These are phyloP conservation scores for Aproaerema taeniolella DNA, from an alignment of 2,888 invertebrate species.

Conservation along the genomic window DNA sequence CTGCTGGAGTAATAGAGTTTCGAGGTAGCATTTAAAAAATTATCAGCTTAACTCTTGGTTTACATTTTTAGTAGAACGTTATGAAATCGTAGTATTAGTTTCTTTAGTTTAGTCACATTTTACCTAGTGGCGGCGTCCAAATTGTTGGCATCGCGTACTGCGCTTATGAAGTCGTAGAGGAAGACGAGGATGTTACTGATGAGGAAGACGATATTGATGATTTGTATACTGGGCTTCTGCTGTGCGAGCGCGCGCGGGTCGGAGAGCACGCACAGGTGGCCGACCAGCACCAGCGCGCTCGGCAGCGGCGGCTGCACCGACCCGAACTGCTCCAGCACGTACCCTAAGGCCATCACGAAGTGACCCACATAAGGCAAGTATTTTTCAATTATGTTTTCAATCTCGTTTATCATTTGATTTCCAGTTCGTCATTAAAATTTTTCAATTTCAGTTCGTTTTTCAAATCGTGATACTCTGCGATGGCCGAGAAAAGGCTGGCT, in stretches of 20 bases:
- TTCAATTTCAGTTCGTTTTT: constrained; percentile 15
- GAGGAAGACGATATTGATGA: constrained; percentile 47
- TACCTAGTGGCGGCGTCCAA: too few species aligned
- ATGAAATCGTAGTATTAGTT: too few species aligned
- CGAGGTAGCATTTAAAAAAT: too few species aligned
- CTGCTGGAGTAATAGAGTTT: background rate
- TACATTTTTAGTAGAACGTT: too few species aligned
- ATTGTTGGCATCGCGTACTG: too few species aligned
- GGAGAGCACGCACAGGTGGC: constrained; percentile 48
- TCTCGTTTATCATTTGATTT: constrained; percentile 12
- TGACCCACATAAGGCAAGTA: constrained; percentile 55
- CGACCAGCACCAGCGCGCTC: constrained; percentile 52
- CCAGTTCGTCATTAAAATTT: constrained; percentile 8
- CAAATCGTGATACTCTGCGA: constrained; percentile 37
- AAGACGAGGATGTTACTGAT: constrained; percentile 48
- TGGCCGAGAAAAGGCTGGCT: constrained; percentile 34
- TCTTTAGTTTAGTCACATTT: too few species aligned
- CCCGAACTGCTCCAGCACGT: constrained; percentile 49
- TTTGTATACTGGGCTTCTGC: constrained; percentile 35
- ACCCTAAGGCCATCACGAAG: constrained; percentile 54
- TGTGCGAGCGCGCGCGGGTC: constrained; percentile 40
- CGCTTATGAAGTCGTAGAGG: constrained; percentile 43
- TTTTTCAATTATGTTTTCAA: constrained; percentile 25
- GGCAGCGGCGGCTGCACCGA: constrained; percentile 44
- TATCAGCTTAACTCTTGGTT: too few species aligned